Percentiles rank a stretch among this genome's conserved stretches.
Conservation (phyloP, 1,140 invertebrate genomes). For the Bilobella aurantiaca region DNA sequence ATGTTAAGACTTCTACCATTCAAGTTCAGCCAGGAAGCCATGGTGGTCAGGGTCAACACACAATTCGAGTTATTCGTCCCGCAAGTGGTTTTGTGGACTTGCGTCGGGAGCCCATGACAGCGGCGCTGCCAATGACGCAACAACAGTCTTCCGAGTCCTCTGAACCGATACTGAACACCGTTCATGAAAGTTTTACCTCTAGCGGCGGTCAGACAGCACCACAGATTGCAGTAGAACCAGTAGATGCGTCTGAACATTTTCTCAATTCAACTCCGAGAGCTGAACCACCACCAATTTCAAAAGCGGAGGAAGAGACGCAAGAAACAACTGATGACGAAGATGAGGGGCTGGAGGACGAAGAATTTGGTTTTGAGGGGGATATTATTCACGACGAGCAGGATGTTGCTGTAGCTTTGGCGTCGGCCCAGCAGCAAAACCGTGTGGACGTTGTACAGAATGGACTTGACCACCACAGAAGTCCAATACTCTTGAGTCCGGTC, state of each 20-base stretch:
- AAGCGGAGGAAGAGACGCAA: not conserved
- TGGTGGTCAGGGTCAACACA: slow-evolving; percentile 7
- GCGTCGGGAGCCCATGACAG: not conserved
- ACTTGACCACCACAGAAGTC: slow-evolving; percentile 1
- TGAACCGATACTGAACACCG: no score
- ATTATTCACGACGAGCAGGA: slow-evolving; percentile 35
- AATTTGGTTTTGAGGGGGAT: slow-evolving; percentile 27
- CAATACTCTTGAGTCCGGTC: not conserved
- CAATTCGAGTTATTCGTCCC: slow-evolving; percentile 19
- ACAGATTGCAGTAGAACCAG: no score
- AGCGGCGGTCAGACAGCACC: no score
- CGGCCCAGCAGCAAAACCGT: slow-evolving; percentile 8
- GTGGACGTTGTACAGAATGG: slow-evolving; percentile 15
- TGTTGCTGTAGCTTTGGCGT: slow-evolving; percentile 26
- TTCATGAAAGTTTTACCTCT: no score
- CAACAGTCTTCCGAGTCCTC: not conserved
- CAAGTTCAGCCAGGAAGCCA: not conserved
- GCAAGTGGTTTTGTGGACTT: not conserved
- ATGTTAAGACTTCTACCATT: slow-evolving; percentile 6
- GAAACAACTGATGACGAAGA: no score
- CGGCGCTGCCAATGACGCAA: not conserved
- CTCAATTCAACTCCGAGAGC: no score
- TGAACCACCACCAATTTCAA: not conserved
- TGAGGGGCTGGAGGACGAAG: slow-evolving; percentile 14
- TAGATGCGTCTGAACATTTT: no score